phyloP scores from a whole-genome alignment of 2,797 vertebrate species.

The Mareca strepera region DNA sequence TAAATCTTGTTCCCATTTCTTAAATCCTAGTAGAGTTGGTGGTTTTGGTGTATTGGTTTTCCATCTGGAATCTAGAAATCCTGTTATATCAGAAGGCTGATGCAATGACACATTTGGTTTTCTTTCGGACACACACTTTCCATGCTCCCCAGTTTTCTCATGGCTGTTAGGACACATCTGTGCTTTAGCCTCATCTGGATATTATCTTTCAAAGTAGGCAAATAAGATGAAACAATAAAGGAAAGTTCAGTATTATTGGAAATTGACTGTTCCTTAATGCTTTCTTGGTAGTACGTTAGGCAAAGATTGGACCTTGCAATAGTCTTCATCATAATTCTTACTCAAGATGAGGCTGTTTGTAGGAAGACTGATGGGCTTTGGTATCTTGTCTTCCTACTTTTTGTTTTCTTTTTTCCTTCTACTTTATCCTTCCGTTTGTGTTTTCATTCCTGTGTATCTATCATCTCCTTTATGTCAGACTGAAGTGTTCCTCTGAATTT shows the following conservation, averaged over 20 bases:
- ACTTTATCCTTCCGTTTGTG: not conserved
- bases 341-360: not conserved
- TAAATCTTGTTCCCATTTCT: not conserved
- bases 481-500: not conserved
- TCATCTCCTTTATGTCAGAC: not conserved
- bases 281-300: not conserved
- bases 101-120: not conserved
- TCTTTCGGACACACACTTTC: not conserved
- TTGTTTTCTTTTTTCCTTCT: not conserved
- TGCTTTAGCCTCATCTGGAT: not conserved
- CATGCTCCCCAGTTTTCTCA: not conserved
- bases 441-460: not conserved
- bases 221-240: not conserved
- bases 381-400: not conserved
- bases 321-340: not conserved
- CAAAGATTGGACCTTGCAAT: not conserved
- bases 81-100: constrained; percentile 15
- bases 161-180: not conserved
- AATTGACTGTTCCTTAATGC: not conserved
- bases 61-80: constrained; percentile 14
- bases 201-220: not conserved
- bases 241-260: not conserved
- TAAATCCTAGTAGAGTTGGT: not conserved
- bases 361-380: not conserved
- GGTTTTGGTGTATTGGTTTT: not conserved